Base-by-base conservation (phyloP, 30 jellyfish, hydroid and myxozoan genomes). In the Phacellophora camtschatica region DNA sequence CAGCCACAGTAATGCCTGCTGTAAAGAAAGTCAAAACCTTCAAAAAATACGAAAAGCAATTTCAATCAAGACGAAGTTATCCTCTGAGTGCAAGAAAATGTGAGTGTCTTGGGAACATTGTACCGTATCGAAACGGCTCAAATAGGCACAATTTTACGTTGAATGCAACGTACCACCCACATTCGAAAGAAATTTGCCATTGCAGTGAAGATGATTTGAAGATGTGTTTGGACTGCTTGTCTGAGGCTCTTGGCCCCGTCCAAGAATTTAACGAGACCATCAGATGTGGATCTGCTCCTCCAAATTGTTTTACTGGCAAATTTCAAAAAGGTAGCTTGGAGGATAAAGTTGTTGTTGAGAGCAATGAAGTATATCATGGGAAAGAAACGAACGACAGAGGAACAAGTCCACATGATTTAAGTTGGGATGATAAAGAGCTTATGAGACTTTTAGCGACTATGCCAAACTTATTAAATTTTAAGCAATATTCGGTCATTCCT, bases 221-320 rank as follows among this genome's bases (percentile, higher is more conserved):
- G 5, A 36, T 72, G 33, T 72, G 86, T 22, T 33, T 72, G 23
- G 23, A n/a, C 18, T 72, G 72, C 56, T 67, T 72, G 55, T 35
- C 54, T 35, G 71, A 12, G 0, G 54, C 33, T 15, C 51, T 72
- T 9, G 56, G 35, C 0, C 56, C 57, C 10, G 72, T 50, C 22
- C 37, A 10, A 45, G 54, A 37, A 16, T 32, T 72, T 2, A 43
- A 67, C 5, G n/a, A n/a, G n/a, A n/a, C n/a, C n/a, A n/a, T n/a
- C n/a, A 53, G 86, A 63, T 72, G 74, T 3, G 74, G 56, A 13
- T 72, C 86, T 11, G 86, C 86, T 3, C 86, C 86, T 10, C 19
- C 57, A 0, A 30, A 50, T 2, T 53, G 51, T 66, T 50, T 31
- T 37, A 66, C 55, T 25, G 74, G 86, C 7, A 46, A 51, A 11